A percentile compares a stretch with the other conserved stretches of the same genome.
phyloP scores from a whole-genome alignment of 2,113 vertebrate species.

The Austrofundulus limnaeus region DNA sequence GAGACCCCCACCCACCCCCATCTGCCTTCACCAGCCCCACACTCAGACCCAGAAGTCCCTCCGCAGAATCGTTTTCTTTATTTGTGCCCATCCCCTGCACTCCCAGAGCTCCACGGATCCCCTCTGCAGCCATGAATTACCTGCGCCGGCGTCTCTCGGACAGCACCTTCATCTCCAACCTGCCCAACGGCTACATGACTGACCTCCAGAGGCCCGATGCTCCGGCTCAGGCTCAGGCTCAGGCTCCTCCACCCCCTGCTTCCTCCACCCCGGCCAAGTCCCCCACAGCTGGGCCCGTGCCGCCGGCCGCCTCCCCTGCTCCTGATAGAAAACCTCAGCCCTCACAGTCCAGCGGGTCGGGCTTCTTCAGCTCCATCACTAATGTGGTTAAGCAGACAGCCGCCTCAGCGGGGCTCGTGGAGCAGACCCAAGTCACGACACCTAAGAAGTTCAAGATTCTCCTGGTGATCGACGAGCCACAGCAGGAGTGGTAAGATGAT shows the following conservation, averaged over 20 bases:
- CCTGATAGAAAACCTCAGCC: conserved; percentile 74
- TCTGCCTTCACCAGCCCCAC: conserved; percentile 50
- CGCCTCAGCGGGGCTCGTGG: conserved; percentile 86
- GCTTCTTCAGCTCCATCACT: conserved; percentile 94
- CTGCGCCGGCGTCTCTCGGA: conserved; percentile 93
- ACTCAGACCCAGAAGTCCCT: conserved; percentile 50
- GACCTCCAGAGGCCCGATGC: conserved; percentile 89
- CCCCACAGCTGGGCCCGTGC: conserved; percentile 64
- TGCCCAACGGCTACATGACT: conserved; percentile 95
- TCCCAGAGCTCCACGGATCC: conserved; percentile 30
- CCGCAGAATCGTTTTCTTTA: conserved; percentile 38
- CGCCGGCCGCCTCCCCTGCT: conserved; percentile 72
- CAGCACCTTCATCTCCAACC: conserved; percentile 96
- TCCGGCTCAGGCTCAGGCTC: conserved; percentile 70
- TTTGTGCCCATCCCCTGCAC: background rate
- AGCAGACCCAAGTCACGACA: conserved; percentile 79
- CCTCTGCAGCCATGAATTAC: conserved; percentile 90
- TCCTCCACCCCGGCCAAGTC: conserved; percentile 68
- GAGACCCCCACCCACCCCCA: conserved; percentile 41
- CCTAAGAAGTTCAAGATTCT: conserved; percentile 89
- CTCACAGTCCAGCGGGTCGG: conserved; percentile 69
- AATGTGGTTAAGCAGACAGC: conserved; percentile 94
- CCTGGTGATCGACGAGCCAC: conserved; percentile 89
- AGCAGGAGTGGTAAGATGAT: conserved; percentile 89
- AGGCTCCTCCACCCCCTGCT: conserved; percentile 68